Evolutionary conservation across 2,113 vertebrate species (phyloP), one percentile per base, ranked within the genome.

Genomic region (Gallinago undulata): DNA sequence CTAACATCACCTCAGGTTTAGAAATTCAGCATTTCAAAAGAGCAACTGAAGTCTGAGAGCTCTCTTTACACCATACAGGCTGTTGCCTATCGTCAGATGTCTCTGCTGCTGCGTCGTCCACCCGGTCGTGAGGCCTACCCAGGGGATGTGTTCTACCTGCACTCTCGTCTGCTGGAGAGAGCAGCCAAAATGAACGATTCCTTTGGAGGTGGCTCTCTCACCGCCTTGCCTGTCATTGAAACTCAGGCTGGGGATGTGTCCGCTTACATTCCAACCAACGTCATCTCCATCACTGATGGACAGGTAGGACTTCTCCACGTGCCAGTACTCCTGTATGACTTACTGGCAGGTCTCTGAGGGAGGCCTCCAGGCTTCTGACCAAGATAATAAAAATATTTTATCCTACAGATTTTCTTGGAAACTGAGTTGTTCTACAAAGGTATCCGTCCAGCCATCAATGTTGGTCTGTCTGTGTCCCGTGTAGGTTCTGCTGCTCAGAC

Each of bases 191-290:
- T 99, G 99, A 99, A 99, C 0, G 99, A 99, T 92, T 97, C 99
- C 91, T 99, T 99, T 1, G 99, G 99, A 6, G 99, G 99, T 2
- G 99, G 99, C 68, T 99, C 99, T 79, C 98, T 99, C 93, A 99
- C 99, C 0, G 99, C 99, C 57, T 96, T 99, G n/a, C 99, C 99
- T 6, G 99, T 99, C 92, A 99, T 99, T 1, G 99, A 99, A 92
- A 99, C 99, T n/a, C 99, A 99, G 97, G 99, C 99, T 37, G 99
- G 99, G 39, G 99, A 99, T 1, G 99, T 99, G 98, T 99, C 99
- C 11, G 99, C 99, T 96, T 99, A 99, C 98, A 99, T 99, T 98
- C 99, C 99, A 94, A 99, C 99, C 43, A 99, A 99, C 1, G 99
- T 99, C 95, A 99, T 99, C 97, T 99, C 99, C 88, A 99, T 99